phyloP scores from a whole-genome alignment of 2,888 invertebrate genomes.

The Diloba caeruleocephala region DNA sequence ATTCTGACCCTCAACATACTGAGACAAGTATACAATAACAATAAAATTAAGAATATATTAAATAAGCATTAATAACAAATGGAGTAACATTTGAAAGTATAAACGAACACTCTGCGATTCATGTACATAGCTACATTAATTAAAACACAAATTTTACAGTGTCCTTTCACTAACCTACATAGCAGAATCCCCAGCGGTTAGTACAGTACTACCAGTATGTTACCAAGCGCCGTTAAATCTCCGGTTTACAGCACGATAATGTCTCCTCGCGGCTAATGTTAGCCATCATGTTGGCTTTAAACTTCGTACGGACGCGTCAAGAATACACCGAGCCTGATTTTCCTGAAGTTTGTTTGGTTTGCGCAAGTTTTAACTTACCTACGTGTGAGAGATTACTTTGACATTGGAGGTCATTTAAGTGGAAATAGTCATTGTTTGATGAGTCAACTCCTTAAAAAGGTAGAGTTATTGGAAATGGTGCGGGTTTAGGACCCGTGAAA shows the following conservation, averaged over 20 bases:
- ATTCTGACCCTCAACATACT: too few species aligned
- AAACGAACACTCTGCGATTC: not conserved
- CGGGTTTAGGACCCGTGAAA: too few species aligned
- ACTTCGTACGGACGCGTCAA: slow-evolving; percentile 40
- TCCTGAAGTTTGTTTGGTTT: slow-evolving; percentile 26
- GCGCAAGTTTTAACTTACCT: not conserved
- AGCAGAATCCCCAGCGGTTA: slow-evolving; percentile 42
- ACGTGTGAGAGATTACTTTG: slow-evolving; percentile 3
- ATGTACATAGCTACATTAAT: not conserved
- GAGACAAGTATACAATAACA: too few species aligned
- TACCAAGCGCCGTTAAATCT: slow-evolving; percentile 70
- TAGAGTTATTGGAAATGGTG: too few species aligned
- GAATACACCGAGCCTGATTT: slow-evolving; percentile 39
- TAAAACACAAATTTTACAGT: slow-evolving; percentile 27
- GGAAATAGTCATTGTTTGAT: too few species aligned
- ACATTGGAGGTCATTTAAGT: slow-evolving; percentile 1
- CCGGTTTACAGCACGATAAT: slow-evolving; percentile 76
- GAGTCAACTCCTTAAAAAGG: too few species aligned
- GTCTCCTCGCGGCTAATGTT: slow-evolving; percentile 57
- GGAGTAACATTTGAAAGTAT: not conserved
- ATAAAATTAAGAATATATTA: too few species aligned
- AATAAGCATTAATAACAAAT: too few species aligned
- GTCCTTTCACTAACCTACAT: slow-evolving; percentile 9
- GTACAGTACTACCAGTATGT: slow-evolving; percentile 49
- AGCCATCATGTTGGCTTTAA: slow-evolving; percentile 51